A percentile compares a stretch with the other conserved stretches of the same genome.
Conservation (phyloP, 2,888 invertebrate species). For the Pinctada fucata region DNA sequence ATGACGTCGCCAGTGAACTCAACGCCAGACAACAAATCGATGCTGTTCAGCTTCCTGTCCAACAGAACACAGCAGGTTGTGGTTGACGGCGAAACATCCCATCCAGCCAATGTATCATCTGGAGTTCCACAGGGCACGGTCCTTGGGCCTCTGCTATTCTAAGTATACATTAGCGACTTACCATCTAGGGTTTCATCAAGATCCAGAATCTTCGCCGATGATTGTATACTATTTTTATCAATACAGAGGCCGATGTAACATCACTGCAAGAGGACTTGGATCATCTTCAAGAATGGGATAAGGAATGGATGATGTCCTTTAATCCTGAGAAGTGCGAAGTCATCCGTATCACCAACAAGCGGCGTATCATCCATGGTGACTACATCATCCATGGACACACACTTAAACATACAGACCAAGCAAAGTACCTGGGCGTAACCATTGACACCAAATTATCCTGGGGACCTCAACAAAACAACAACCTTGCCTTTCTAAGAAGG, state of each 20-base stretch:
- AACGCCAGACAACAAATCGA: conserved; percentile 35
- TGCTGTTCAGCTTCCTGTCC: conserved; percentile 22
- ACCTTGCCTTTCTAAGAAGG: not conserved
- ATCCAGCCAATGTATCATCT: too few species aligned
- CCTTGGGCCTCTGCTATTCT: too few species aligned
- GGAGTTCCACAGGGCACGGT: too few species aligned
- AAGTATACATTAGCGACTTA: not conserved
- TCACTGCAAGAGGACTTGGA: too few species aligned
- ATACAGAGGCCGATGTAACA: not conserved
- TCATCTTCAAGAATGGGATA: too few species aligned
- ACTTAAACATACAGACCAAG: conserved; percentile 5
- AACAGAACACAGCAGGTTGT: too few species aligned
- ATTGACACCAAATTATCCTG: conserved; percentile 32
- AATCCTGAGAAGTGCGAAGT: too few species aligned
- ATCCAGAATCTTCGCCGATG: not conserved
- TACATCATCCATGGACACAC: conserved; percentile 23
- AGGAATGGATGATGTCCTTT: too few species aligned
- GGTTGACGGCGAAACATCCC: too few species aligned
- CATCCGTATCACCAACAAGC: too few species aligned
- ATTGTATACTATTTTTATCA: not conserved
- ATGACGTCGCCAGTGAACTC: not conserved
- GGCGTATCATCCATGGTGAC: not conserved
- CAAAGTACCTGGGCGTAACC: not conserved
- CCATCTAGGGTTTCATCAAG: not conserved
- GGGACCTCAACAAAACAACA: conserved; percentile 36